Percentiles rank a stretch among this genome's conserved stretches.
phyloP scores from a whole-genome alignment of 1,140 invertebrate species.

The Globodera rostochiensis region DNA sequence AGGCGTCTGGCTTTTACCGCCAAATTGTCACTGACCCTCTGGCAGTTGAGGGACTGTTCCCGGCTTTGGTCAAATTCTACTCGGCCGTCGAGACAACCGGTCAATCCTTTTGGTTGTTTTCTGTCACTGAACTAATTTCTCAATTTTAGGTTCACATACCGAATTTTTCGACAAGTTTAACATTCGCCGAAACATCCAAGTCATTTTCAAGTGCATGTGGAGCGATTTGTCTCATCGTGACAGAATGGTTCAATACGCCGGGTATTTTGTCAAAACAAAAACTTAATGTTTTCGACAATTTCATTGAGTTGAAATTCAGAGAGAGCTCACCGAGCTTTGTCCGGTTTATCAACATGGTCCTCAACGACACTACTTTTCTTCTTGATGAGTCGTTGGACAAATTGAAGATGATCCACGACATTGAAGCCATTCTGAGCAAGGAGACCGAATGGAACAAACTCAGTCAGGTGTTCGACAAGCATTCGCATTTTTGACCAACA shows the following conservation, averaged over 20 bases:
- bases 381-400: slow-evolving; percentile 92
- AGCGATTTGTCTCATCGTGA: slow-evolving; percentile 67
- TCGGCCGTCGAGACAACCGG: slow-evolving; percentile 95
- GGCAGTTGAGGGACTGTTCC: slow-evolving; percentile 79
- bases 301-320: slow-evolving; percentile 54
- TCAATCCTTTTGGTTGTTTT: neutral
- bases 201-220: slow-evolving; percentile 81
- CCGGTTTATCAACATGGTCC: slow-evolving; percentile 97
- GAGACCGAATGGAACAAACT: slow-evolving; percentile 58
- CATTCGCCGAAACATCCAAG: slow-evolving; percentile 93
- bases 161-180: slow-evolving; percentile 99
- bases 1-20: slow-evolving; percentile 70
- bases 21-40: slow-evolving; percentile 85
- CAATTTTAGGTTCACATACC: slow-evolving; percentile 74
- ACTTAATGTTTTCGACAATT: neutral
- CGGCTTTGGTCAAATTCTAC: slow-evolving; percentile 94
- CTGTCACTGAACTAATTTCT: neutral
- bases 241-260: slow-evolving; percentile 69
- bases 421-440: slow-evolving; percentile 83
- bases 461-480: slow-evolving; percentile 14
- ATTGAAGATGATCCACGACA: slow-evolving; percentile 90
- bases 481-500: neutral
- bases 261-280: slow-evolving; percentile 60
- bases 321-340: slow-evolving; percentile 86
- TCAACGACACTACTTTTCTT: slow-evolving; percentile 97